Base-by-base conservation (phyloP, 2,888 invertebrate species). In the Pediacus dermestoides region DNA sequence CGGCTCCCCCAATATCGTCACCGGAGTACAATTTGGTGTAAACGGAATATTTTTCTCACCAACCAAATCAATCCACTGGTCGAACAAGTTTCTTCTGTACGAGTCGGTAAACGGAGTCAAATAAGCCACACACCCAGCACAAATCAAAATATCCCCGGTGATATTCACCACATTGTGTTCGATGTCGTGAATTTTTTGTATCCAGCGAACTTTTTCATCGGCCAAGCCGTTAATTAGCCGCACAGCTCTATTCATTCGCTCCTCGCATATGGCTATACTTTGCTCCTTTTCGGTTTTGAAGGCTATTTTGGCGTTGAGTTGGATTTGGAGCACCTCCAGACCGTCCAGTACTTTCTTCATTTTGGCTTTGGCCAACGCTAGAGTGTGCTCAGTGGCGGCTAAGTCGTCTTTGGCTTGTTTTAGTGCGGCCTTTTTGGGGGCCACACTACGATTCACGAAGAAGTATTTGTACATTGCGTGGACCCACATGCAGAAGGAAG, bases 401-500 rank as follows among this genome's bases (percentile, higher is more conserved):
- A 89, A 70, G n/a, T 82, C 81, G 7, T 70, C 71, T 30, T 80
- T 81, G 0, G 94, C 93, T 16, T 75, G 74, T 0, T 76, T 77
- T 14, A 94, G 70, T 2, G 89, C 88, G 2, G 80, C 83, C 69
- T 91, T 90, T 70, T 96, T 96, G 0, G 95, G 95, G 0, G 85
- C 87, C 0, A 91, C 89, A 3, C 74, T 75, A 50, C 79, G 75
- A 57, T 89, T 89, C 1, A 93, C 90, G 61, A 85, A 84, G 64
- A 93, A 93, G 67, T 88, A 95, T 62, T 90, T 83, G 68, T 86
- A 94, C 82, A 95, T 90, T 0, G 94, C 94, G 54, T 88, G 85
- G 16, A 92, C 82, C 91, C 91, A 91, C 74, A 88, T 83, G 57
- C 91, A 91, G 1, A 91, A 71, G 1, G 85, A 86, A 46, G 80